phyloP scores from a whole-genome alignment of 1,140 invertebrate species.

The Drosophila jambulina region DNA sequence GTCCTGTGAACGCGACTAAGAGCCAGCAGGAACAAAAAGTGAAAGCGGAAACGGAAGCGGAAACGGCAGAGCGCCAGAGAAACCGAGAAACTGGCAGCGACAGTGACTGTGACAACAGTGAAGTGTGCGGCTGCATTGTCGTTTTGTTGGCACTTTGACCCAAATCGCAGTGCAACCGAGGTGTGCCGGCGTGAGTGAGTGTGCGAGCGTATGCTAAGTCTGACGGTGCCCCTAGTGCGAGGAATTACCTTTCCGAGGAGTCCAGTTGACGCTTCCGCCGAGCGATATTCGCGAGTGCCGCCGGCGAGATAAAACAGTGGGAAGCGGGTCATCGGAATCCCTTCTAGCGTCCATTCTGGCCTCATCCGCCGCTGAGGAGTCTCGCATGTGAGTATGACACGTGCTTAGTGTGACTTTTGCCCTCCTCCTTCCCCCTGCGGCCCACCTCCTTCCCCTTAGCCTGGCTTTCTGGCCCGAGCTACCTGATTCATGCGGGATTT shows the following conservation, averaged over 20 bases:
- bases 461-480: not conserved
- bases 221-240: slow-evolving; percentile 9
- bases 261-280: slow-evolving; percentile 58
- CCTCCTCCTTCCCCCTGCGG: slow-evolving; percentile 2
- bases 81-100: slow-evolving; percentile 34
- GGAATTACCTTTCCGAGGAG: slow-evolving; percentile 58
- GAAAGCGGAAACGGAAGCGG: slow-evolving; percentile 66
- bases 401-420: slow-evolving; percentile 58
- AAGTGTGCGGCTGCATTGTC: slow-evolving; percentile 68
- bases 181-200: slow-evolving; percentile 17
- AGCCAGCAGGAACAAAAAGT: slow-evolving; percentile 56
- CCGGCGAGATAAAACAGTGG: slow-evolving; percentile 4
- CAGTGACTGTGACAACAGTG: slow-evolving; percentile 41
- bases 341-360: slow-evolving; percentile 3
- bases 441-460: not conserved
- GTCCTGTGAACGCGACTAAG: slow-evolving; percentile 31
- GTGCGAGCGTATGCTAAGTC: slow-evolving; percentile 22
- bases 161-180: slow-evolving; percentile 58
- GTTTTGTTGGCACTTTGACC: slow-evolving; percentile 75
- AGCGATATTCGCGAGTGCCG: slow-evolving; percentile 50
- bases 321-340: slow-evolving; percentile 12
- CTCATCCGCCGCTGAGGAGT: not conserved
- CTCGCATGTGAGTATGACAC: slow-evolving; percentile 63
- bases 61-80: slow-evolving; percentile 48
- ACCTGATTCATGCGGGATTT: slow-evolving; percentile 47